phyloP scores from a whole-genome alignment of 2,888 invertebrate species.

The Crepidodera aurea region DNA sequence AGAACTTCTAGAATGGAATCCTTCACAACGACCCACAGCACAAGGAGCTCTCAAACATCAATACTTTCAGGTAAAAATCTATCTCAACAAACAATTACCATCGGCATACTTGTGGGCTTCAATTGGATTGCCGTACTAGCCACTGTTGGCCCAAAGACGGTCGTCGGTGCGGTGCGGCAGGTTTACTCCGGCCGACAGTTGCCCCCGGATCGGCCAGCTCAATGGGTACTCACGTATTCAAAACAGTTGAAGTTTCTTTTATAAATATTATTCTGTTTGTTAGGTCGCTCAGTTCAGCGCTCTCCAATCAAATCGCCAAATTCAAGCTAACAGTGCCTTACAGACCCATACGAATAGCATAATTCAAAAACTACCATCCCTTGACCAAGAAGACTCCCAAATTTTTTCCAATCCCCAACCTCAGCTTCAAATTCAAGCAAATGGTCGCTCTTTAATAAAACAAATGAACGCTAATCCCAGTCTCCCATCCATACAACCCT shows the following conservation, averaged over 20 bases:
- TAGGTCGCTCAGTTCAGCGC: constrained; percentile 57
- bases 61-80: constrained; percentile 55
- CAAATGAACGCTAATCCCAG: constrained; percentile 36
- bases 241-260: too few species aligned
- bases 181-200: too few species aligned
- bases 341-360: constrained; percentile 46
- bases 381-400: constrained; percentile 19
- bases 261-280: constrained; percentile 13
- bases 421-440: constrained; percentile 43
- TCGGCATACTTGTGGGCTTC: too few species aligned
- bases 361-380: constrained; percentile 37
- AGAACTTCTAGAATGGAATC: constrained; percentile 91
- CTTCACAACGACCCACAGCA: constrained; percentile 90
- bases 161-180: too few species aligned
- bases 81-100: too few species aligned
- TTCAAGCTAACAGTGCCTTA: constrained; percentile 45
- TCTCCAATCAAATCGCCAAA: constrained; percentile 45
- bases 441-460: constrained; percentile 40
- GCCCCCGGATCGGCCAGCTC: too few species aligned
- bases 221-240: too few species aligned
- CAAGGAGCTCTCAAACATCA: constrained; percentile 82
- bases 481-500: constrained; percentile 54
- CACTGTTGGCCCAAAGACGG: too few species aligned
- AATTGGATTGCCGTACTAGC: too few species aligned
- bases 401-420: constrained; percentile 26